These are phyloP conservation scores for Phrynocephalus forsythii DNA, from an alignment of 2,797 vertebrate genomes.

Conservation along the genomic window DNA sequence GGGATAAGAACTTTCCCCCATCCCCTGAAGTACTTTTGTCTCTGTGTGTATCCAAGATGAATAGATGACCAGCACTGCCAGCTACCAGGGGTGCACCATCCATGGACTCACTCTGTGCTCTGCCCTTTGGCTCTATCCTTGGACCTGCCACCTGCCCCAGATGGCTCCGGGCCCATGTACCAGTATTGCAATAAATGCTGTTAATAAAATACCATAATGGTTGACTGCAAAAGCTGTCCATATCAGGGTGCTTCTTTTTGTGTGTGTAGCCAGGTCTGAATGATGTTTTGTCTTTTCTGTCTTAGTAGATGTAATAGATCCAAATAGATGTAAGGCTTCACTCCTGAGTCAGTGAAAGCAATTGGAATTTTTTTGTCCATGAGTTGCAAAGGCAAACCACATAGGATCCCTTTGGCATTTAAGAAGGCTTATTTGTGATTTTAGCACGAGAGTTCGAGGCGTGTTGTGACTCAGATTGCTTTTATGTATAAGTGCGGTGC, in stretches of 20 bases:
- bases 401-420: neutral
- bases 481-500: slow-evolving; percentile 18
- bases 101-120: neutral
- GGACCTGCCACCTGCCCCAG: neutral
- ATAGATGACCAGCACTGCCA: neutral
- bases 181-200: neutral
- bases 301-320: neutral
- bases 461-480: slow-evolving; percentile 13
- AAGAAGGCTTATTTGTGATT: slow-evolving; percentile 22
- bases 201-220: neutral
- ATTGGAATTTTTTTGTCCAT: neutral
- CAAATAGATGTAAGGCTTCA: neutral
- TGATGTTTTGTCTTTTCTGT: neutral
- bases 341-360: neutral
- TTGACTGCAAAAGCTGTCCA: neutral
- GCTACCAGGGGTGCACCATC: neutral
- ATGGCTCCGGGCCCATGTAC: no score
- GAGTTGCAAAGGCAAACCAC: neutral
- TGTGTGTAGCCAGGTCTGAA: neutral
- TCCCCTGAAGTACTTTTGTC: neutral
- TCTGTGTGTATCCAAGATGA: neutral
- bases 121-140: neutral
- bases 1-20: neutral
- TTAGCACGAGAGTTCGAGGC: slow-evolving; percentile 12
- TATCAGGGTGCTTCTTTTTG: neutral